Conservation (phyloP, 2,888 invertebrate species). For the Seira ritae region DNA sequence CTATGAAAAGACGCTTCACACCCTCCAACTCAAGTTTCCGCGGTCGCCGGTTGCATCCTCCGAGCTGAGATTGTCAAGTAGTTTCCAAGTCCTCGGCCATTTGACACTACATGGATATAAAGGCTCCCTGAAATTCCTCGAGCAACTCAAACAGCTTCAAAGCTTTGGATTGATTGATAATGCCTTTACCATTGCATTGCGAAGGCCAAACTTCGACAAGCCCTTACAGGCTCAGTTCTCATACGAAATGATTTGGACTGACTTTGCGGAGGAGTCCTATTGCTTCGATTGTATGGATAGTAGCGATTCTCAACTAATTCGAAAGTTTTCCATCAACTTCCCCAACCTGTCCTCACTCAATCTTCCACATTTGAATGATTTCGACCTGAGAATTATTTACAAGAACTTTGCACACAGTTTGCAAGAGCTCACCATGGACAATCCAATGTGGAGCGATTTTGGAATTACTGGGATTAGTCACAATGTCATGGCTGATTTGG, state of each 20-base stretch:
- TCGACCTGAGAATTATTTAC: constrained; percentile 45
- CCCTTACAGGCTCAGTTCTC: constrained; percentile 23
- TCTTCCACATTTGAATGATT: constrained; percentile 45
- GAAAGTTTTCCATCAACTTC: constrained; percentile 45
- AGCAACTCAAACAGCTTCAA: constrained; percentile 17
- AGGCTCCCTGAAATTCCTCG: constrained; percentile 43
- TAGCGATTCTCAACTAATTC: constrained; percentile 41
- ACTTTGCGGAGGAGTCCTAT: constrained; percentile 40
- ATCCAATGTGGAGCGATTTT: constrained; percentile 44
- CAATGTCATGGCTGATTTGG: constrained; percentile 3
- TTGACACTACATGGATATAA: constrained; percentile 52
- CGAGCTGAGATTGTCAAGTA: constrained; percentile 24
- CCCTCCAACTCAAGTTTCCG: constrained; percentile 45
- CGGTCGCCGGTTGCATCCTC: constrained; percentile 44
- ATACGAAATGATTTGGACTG: constrained; percentile 52
- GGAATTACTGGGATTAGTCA: constrained; percentile 35
- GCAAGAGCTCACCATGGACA: constrained; percentile 52
- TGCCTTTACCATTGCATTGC: constrained; percentile 31
- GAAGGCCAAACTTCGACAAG: background rate
- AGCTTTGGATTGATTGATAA: constrained; percentile 49
- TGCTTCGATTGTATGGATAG: constrained; percentile 41
- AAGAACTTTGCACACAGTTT: constrained; percentile 43
- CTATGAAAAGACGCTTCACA: constrained; percentile 36
- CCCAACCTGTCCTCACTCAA: constrained; percentile 37
- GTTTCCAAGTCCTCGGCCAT: constrained; percentile 32